Evolutionary conservation across 2,113 vertebrate species (phyloP), one percentile per base, ranked within the genome.

Genomic region (Perca flavescens): DNA sequence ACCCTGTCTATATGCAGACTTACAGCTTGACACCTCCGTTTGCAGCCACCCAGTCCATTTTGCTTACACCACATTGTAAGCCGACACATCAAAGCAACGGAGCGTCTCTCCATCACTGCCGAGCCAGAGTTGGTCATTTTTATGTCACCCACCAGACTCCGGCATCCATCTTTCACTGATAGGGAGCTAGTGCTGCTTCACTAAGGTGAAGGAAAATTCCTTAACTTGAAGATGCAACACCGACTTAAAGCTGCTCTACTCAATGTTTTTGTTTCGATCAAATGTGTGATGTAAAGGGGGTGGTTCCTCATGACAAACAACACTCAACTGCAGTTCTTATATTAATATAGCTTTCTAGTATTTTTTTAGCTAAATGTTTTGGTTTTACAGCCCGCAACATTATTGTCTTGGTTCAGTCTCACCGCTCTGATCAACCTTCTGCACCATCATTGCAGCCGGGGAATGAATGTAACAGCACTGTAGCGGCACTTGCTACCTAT

Each of bases 1-100:
- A 92, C 89, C 89, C 90, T 76, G 85, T 91, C 92, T 88, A 83
- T 86, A 88, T 88, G 90, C 86, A 86, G 89, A 86, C 86, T 62
- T 89, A 74, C 82, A 69, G 74, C 79, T 52, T 10, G 76, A 86
- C 83, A 53, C 83, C 6, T 68, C 72, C 49, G 21, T 88, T 91
- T 87, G 85, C 71, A 72, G 90, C 70, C 84, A 72, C 21, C 67
- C 58, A 34, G 80, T 66, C 63, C 77, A 67, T 89, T 91, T 64
- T 88, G 88, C 91, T 91, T 84, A 93, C 87, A 65, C 62, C 28
- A 14, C 60, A 64, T 50, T 79, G 82, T 53, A 9, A 69, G 74
- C 63, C 14, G 22, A 60, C 73, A 19, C 70, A 86, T 86, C 82
- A 75, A 71, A 84, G 75, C 50, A 6, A 71, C 62, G 10, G 73